Conservation (phyloP, 2,113 vertebrate species). For the Rhynchomys soricoides region DNA sequence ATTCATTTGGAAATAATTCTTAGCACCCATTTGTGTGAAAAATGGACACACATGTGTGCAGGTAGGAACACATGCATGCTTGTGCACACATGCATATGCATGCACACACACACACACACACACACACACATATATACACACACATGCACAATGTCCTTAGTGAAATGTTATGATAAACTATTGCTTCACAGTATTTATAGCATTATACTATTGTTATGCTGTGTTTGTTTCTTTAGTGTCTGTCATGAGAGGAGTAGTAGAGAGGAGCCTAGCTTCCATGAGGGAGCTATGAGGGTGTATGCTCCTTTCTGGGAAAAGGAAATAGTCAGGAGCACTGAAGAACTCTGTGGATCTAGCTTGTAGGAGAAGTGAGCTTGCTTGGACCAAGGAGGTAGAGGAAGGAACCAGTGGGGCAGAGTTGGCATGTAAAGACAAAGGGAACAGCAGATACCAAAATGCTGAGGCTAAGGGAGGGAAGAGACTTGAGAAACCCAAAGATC, state of each 20-base stretch:
- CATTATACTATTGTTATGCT: conserved; percentile 15
- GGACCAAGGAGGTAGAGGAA: background rate
- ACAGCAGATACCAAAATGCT: background rate
- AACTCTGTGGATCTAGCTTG: background rate
- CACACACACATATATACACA: background rate
- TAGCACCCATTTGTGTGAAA: conserved; percentile 1
- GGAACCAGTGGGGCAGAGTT: background rate
- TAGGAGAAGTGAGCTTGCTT: background rate
- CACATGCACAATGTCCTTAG: background rate
- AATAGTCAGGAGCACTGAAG: background rate
- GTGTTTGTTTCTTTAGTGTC: conserved; percentile 5
- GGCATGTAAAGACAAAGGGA: background rate
- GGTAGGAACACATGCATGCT: background rate
- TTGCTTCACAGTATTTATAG: conserved; percentile 40
- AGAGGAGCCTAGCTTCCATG: background rate
- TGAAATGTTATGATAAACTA: conserved; percentile 37
- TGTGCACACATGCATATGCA: background rate
- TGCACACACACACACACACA: accelerated
- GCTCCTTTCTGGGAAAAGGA: background rate
- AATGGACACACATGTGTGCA: background rate
- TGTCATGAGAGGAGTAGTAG: background rate
- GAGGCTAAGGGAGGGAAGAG: background rate
- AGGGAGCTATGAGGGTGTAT: background rate
- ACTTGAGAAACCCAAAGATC: background rate
- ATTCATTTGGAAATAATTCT: conserved; percentile 32